Percentiles rank a stretch among this genome's conserved stretches.
Evolutionary conservation across 2,113 vertebrate genomes (phyloP).

Genomic region (Lontra canadensis): DNA sequence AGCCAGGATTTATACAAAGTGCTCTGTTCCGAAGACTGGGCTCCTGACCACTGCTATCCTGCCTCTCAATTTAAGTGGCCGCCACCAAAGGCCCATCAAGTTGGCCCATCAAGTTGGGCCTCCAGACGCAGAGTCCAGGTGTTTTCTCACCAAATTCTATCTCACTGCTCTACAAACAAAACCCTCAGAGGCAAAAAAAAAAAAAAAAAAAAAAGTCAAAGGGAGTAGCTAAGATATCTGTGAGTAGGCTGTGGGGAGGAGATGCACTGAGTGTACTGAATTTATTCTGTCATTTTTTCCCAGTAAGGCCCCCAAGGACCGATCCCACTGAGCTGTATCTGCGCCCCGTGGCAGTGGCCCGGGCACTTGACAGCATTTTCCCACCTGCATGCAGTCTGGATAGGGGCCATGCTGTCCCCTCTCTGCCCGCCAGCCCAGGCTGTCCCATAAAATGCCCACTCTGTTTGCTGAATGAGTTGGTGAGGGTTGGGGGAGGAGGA

Average conservation of each 20-base stretch:
- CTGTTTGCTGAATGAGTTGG: background rate
- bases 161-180: background rate
- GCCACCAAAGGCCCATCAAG: too few species aligned
- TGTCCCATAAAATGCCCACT: background rate
- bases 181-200: background rate
- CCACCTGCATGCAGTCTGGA: accelerated
- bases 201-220: background rate
- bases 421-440: too few species aligned
- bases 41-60: background rate
- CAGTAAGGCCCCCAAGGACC: too few species aligned
- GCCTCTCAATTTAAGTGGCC: too few species aligned
- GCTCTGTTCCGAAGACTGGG: background rate
- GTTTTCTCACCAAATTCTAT: background rate
- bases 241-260: background rate
- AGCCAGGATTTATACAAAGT: accelerated
- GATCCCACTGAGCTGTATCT: accelerated
- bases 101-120: background rate
- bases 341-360: accelerated
- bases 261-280: background rate
- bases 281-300: background rate
- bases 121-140: too few species aligned
- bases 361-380: accelerated
- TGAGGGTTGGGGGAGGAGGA: background rate
- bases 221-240: background rate
- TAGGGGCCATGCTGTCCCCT: accelerated